phyloP scores from a whole-genome alignment of 1,140 invertebrate genomes.

The Drosophila ambigua region DNA sequence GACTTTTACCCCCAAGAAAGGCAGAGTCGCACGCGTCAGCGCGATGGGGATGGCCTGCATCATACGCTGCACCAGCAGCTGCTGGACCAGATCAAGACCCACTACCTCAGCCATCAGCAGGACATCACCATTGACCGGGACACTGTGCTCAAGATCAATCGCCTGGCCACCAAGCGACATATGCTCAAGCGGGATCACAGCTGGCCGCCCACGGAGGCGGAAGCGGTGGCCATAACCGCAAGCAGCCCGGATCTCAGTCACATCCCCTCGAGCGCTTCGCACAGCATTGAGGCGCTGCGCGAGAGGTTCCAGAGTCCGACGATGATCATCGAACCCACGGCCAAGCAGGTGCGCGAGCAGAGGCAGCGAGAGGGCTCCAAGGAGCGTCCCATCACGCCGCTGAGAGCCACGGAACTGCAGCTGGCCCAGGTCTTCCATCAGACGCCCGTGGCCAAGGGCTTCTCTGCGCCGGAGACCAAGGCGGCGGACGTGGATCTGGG shows the following conservation, averaged over 20 bases:
- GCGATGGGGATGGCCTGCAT: slow-evolving; percentile 36
- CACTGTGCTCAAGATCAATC: slow-evolving; percentile 81
- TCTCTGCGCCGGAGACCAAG: slow-evolving; percentile 76
- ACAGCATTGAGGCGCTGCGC: slow-evolving; percentile 66
- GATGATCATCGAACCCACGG: slow-evolving; percentile 56
- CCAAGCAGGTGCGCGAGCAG: slow-evolving; percentile 45
- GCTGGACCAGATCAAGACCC: slow-evolving; percentile 75
- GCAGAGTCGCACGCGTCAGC: slow-evolving; percentile 65
- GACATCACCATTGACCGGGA: slow-evolving; percentile 77
- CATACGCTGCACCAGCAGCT: slow-evolving; percentile 72
- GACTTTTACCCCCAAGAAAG: slow-evolving; percentile 47
- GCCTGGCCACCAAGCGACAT: slow-evolving; percentile 65
- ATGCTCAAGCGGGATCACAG: slow-evolving; percentile 76
- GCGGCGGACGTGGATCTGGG: slow-evolving; percentile 74
- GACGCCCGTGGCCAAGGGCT: slow-evolving; percentile 61
- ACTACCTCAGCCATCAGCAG: slow-evolving; percentile 73
- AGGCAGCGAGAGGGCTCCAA: slow-evolving; percentile 13
- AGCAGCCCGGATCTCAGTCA: slow-evolving; percentile 5
- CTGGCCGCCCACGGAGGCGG: slow-evolving; percentile 68
- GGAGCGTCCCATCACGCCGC: slow-evolving; percentile 1
- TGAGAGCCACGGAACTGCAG: slow-evolving; percentile 9
- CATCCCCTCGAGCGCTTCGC: slow-evolving; percentile 42
- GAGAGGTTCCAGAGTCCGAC: slow-evolving; percentile 79
- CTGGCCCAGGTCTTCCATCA: slow-evolving; percentile 9
- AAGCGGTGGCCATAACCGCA: neutral